Evolutionary conservation across 2,113 vertebrate species (phyloP), one percentile per base, ranked within the genome.

Genomic region (Chaenogobius annularis): DNA sequence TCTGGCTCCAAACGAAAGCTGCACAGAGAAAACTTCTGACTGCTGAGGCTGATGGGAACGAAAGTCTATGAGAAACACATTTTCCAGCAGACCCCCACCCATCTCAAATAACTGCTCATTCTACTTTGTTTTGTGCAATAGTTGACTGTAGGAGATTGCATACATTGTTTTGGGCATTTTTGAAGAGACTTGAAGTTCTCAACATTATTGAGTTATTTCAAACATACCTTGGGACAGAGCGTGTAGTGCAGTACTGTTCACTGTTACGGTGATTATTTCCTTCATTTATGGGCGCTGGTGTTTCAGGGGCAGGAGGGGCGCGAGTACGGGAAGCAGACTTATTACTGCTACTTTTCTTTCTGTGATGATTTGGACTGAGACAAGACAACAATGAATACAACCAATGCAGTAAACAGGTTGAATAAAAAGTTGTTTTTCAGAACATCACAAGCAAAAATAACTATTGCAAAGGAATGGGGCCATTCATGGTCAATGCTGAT

Each of bases 221-320:
- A 19, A 59, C 58, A 82, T 73, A 98, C 96, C 96, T 97, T 66
- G 96, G 96, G 69, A 97, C 90, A 0, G 90, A 92, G 66, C 95
- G 93, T 50, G 93, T 93, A 43, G 93, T 89, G 54, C 94, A 86
- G 3, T 91, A 89, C 0, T 94, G 93, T 64, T 93, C 91, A 7
- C 91, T 91, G 0, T 91, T 77, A 23, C 92, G 83, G 76, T 94
- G 91, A 0, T 92, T 91, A 73, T 88, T 87, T 1, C 94, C 91
- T 23, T 80, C 80, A 35, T 87, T 91, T 19, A 89, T 84, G 0
- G 91, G 84, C 40, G 90, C 88, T 31, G 90, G 71, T 68, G 91
- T 93, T 0, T 90, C 85, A n/a, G 95, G 94, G 17, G 87, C 94
- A 59, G 90, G 89, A 0, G 93, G 87, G 74, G 94, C 94, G 7